These are phyloP conservation scores for Gorsachius magnificus DNA, from an alignment of 2,797 vertebrate species.

Conservation along the genomic window DNA sequence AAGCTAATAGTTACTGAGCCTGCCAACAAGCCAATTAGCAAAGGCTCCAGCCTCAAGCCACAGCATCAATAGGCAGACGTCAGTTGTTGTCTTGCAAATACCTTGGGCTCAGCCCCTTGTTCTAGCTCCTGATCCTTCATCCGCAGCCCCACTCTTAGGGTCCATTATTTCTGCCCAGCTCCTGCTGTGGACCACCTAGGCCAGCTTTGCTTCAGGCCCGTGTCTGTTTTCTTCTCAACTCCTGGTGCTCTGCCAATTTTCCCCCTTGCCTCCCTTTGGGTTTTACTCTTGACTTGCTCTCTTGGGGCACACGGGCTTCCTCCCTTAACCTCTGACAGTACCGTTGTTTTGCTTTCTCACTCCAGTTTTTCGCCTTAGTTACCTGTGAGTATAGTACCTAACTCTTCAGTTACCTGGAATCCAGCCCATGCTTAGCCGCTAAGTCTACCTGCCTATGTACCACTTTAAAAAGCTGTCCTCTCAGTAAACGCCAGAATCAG, in stretches of 20 bases:
- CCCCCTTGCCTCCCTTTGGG: background rate
- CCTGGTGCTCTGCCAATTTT: accelerated
- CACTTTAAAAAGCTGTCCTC: background rate
- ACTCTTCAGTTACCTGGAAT: background rate
- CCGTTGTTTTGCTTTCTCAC: background rate
- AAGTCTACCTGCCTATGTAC: background rate
- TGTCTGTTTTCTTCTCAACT: accelerated
- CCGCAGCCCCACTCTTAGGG: background rate
- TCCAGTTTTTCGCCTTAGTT: background rate
- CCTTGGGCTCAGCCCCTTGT: background rate
- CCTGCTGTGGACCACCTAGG: background rate
- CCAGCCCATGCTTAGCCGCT: background rate
- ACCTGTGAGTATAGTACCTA: background rate
- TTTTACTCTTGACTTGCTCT: background rate
- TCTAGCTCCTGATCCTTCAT: background rate
- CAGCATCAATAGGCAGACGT: background rate
- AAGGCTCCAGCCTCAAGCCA: background rate
- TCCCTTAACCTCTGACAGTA: background rate
- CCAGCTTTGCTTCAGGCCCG: accelerated
- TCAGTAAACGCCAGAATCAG: background rate
- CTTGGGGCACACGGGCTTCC: background rate
- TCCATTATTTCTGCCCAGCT: background rate
- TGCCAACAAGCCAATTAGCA: background rate
- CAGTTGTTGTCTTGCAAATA: background rate
- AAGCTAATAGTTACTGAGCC: background rate